phyloP scores from a whole-genome alignment of 2,113 vertebrate species.

The Burhinus oedicnemus region DNA sequence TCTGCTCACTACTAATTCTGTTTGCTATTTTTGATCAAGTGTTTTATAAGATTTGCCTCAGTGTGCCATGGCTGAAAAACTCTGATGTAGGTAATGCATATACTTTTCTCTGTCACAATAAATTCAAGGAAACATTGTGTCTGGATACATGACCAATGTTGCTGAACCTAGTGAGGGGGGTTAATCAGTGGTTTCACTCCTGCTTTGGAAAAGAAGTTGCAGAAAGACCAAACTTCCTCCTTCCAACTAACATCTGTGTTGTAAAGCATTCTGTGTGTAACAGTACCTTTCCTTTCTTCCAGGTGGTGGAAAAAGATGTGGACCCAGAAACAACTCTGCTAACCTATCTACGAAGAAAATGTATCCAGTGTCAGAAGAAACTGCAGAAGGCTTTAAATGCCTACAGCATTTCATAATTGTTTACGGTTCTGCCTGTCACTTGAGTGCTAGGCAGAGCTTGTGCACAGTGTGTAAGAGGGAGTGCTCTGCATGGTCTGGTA shows the following conservation, averaged over 20 bases:
- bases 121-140: background rate
- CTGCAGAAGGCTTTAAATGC: background rate
- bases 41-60: background rate
- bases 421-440: background rate
- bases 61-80: background rate
- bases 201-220: background rate
- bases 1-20: background rate
- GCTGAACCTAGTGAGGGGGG: background rate
- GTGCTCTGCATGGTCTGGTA: background rate
- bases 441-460: background rate
- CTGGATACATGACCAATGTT: accelerated
- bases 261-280: background rate
- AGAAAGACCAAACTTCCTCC: background rate
- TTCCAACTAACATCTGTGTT: background rate
- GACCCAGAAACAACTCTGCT: conserved; percentile 91
- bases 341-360: conserved; percentile 86
- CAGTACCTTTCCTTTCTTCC: conserved; percentile 12
- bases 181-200: background rate
- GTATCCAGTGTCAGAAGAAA: conserved; percentile 75
- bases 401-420: background rate
- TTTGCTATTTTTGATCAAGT: background rate
- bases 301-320: conserved; percentile 88
- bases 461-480: background rate
- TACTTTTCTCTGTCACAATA: background rate
- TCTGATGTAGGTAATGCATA: accelerated